phyloP scores from a whole-genome alignment of 2,797 vertebrate genomes.

The Vireo griseus region DNA sequence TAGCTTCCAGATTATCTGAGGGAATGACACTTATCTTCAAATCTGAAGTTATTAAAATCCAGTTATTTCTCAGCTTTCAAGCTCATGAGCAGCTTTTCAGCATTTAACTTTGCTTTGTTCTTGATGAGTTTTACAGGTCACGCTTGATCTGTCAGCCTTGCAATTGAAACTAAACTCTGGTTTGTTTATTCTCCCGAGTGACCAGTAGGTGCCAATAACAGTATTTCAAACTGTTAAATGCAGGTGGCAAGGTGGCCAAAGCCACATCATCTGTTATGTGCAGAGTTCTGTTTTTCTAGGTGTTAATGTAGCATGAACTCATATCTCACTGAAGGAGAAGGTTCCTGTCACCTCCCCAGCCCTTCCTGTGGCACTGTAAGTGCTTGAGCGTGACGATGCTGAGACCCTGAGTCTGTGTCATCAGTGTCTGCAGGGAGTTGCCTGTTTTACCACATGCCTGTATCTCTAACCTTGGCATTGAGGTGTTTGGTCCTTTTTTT shows the following conservation, averaged over 20 bases:
- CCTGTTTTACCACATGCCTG: not conserved
- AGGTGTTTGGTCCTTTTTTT: not conserved
- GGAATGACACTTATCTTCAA: not conserved
- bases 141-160: not conserved
- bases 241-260: not conserved
- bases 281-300: not conserved
- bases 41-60: not conserved
- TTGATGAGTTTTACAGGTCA: not conserved
- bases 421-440: not conserved
- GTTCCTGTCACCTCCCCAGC: not conserved
- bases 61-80: not conserved
- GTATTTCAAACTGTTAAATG: not conserved
- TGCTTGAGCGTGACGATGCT: accelerated
- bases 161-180: not conserved
- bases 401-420: not conserved
- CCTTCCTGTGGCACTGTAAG: not conserved
- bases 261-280: not conserved
- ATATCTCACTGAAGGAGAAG: not conserved
- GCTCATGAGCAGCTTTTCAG: not conserved
- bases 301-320: not conserved
- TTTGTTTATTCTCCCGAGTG: not conserved
- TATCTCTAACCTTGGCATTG: not conserved
- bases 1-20: not conserved
- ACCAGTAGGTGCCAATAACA: slow-evolving; percentile 13
- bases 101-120: not conserved